Percentiles rank a stretch among this genome's conserved stretches.
These are phyloP conservation scores for Gallinago undulata DNA, from an alignment of 2,113 vertebrate species.

Conservation along the genomic window DNA sequence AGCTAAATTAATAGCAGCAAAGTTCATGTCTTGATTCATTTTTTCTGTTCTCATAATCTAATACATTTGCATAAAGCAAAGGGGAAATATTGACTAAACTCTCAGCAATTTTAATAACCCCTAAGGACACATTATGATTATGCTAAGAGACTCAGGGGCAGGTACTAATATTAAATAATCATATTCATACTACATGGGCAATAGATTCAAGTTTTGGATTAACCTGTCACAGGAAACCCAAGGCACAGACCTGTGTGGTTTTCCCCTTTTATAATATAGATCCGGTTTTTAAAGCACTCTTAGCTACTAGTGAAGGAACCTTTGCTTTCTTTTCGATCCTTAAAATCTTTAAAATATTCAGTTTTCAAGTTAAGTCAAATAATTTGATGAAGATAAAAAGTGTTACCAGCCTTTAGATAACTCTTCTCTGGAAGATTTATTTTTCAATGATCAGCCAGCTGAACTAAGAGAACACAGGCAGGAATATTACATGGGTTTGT, in stretches of 20 bases:
- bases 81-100: not conserved
- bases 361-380: not conserved
- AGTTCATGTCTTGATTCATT: not conserved
- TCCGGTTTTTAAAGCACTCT: not conserved
- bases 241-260: not conserved
- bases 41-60: not conserved
- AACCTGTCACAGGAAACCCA: not conserved
- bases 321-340: not conserved
- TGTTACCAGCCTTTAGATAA: not conserved
- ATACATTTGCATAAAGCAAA: not conserved
- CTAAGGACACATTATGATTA: not conserved
- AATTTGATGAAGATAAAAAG: not conserved
- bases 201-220: not conserved
- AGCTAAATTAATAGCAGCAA: slow-evolving; percentile 6
- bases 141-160: not conserved
- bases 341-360: not conserved
- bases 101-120: not conserved
- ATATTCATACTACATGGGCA: not conserved
- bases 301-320: not conserved
- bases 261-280: not conserved
- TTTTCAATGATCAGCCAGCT: not conserved
- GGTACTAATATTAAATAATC: not conserved
- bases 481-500: not conserved
- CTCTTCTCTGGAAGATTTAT: not conserved
- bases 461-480: not conserved